Percentiles rank a stretch among this genome's conserved stretches.
These are phyloP conservation scores for Ormyrus rosae DNA, from an alignment of 2,888 invertebrate species.

Conservation along the genomic window DNA sequence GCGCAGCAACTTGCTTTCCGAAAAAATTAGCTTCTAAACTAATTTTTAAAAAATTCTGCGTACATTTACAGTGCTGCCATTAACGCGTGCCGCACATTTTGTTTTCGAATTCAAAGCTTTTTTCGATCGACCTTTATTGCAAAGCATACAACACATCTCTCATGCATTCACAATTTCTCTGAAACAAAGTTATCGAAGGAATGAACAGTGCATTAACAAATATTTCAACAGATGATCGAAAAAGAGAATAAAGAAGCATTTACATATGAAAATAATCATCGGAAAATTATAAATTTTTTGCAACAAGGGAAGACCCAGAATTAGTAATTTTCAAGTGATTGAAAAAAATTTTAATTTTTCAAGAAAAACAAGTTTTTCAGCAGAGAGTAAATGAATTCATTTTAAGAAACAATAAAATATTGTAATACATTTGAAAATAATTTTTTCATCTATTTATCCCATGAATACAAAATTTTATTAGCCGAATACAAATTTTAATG, in stretches of 20 bases:
- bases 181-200: conserved; percentile 6
- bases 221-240: conserved; percentile 17
- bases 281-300: no score
- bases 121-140: conserved; percentile 19
- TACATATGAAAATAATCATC: background rate
- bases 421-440: no score
- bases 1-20: no score
- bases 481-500: no score
- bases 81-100: conserved; percentile 4
- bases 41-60: no score
- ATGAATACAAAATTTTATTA: no score
- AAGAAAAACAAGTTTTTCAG: no score
- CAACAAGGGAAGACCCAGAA: conserved; percentile 1
- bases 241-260: background rate
- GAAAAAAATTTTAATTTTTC: background rate
- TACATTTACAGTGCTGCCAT: background rate
- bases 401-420: no score
- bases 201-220: conserved; percentile 15
- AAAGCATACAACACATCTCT: background rate
- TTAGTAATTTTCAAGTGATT: background rate
- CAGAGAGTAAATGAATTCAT: no score
- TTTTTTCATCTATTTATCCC: no score
- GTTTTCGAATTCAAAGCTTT: conserved; percentile 11
- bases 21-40: no score
- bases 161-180: background rate